Evolutionary conservation across 2,888 invertebrate genomes (phyloP).

Genomic region (Lydus trimaculatus): DNA sequence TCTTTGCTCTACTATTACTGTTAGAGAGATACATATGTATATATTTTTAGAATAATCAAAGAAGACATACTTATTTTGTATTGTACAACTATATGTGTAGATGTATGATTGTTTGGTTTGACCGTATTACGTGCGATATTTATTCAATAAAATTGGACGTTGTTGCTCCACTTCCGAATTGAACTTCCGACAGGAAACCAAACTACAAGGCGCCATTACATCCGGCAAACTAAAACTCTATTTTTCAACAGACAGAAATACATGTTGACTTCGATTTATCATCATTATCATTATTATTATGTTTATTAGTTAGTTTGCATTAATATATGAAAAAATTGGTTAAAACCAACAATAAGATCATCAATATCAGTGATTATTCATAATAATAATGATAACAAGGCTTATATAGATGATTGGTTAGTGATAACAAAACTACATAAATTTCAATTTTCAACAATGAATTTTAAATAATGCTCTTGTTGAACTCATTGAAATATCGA

Average conservation of each 20-base stretch:
- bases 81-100: conserved; percentile 8
- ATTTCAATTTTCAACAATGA: not conserved
- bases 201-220: not conserved
- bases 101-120: conserved; percentile 3
- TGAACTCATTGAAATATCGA: not conserved
- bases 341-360: too few relatives aligned
- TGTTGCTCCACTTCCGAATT: not conserved
- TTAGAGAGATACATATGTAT: too few relatives aligned
- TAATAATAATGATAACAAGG: not conserved
- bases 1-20: conserved; percentile 15
- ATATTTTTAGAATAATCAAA: conserved; percentile 3
- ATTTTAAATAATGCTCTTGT: not conserved
- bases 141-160: conserved; percentile 15
- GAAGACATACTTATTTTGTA: conserved; percentile 17
- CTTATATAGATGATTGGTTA: not conserved
- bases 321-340: too few relatives aligned
- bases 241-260: not conserved
- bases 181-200: conserved; percentile 7
- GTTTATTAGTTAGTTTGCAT: too few relatives aligned
- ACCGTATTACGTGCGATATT: conserved; percentile 26
- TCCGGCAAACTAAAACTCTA: not conserved
- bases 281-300: not conserved
- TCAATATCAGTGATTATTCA: not conserved
- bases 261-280: not conserved
- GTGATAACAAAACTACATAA: not conserved